These are phyloP conservation scores for Iguana delicatissima DNA, from an alignment of 2,797 vertebrate species.

Conservation along the genomic window DNA sequence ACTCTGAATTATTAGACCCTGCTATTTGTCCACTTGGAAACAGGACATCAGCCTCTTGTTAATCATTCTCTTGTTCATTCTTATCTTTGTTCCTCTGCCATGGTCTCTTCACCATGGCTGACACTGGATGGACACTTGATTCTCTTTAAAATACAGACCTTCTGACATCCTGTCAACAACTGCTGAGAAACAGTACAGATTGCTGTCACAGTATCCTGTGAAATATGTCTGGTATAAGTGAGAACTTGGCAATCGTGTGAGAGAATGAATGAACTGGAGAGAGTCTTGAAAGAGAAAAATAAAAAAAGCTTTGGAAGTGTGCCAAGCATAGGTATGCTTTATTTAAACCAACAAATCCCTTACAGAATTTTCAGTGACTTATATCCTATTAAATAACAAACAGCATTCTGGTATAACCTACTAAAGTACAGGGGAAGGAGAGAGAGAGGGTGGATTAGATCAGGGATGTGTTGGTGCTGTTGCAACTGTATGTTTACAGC, in stretches of 20 bases:
- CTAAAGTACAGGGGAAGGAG: not conserved
- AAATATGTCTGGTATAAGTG: not conserved
- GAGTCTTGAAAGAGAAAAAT: not conserved
- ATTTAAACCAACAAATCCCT: conserved; percentile 7
- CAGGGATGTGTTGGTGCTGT: not conserved
- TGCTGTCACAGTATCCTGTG: not conserved
- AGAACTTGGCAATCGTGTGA: not conserved
- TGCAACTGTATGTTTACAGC: not conserved
- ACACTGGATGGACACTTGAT: not conserved
- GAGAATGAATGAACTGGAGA: not conserved
- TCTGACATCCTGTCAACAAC: not conserved
- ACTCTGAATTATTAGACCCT: too few species aligned
- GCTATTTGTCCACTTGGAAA: too few species aligned
- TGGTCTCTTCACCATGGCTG: not conserved
- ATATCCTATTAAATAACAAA: conserved; percentile 7
- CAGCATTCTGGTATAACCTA: not conserved
- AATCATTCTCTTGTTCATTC: not conserved
- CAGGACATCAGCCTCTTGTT: not conserved
- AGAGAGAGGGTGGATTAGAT: not conserved
- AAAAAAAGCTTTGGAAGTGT: not conserved
- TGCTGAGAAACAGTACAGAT: not conserved
- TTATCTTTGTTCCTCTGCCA: not conserved
- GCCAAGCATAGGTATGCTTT: not conserved
- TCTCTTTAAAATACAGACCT: not conserved
- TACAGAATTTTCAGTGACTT: not conserved